A percentile compares a stretch with the other conserved stretches of the same genome.
Conservation (phyloP, 2,888 invertebrate species). For the Tanypteryx hageni region DNA sequence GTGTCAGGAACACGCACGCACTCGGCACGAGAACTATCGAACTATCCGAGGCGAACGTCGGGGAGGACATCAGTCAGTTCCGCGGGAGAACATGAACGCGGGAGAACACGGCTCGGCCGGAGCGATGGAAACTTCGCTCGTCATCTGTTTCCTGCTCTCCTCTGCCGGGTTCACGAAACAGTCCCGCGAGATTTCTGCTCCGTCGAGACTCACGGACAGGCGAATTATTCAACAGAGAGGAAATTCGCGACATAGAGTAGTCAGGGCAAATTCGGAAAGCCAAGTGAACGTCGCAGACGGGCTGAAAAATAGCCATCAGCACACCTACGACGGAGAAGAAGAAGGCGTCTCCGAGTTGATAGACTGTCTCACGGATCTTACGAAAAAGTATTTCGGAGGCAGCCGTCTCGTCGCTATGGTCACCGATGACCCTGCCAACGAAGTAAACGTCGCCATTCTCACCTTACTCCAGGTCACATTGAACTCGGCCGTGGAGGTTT, state of each 20-base stretch:
- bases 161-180: not conserved
- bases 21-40: not conserved
- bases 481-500: not conserved
- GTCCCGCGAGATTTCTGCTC: not conserved
- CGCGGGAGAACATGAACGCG: not conserved
- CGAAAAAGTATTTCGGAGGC: not conserved
- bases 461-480: not conserved
- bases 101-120: not conserved
- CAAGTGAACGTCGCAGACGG: not conserved
- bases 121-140: conserved; percentile 6
- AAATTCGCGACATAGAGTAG: not conserved
- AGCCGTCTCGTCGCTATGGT: not conserved
- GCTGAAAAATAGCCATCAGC: not conserved
- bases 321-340: not conserved
- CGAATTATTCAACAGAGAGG: not conserved
- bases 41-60: not conserved
- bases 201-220: not conserved
- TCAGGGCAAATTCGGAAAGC: not conserved
- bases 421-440: not conserved
- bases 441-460: not conserved
- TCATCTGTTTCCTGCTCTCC: conserved; percentile 15
- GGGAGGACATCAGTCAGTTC: conserved; percentile 14
- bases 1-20: conserved; percentile 6
- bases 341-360: not conserved
- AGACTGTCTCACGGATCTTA: not conserved